These are phyloP conservation scores for Pseudomyrmex cubaensis DNA, from an alignment of 1,140 invertebrate genomes.

Conservation along the genomic window DNA sequence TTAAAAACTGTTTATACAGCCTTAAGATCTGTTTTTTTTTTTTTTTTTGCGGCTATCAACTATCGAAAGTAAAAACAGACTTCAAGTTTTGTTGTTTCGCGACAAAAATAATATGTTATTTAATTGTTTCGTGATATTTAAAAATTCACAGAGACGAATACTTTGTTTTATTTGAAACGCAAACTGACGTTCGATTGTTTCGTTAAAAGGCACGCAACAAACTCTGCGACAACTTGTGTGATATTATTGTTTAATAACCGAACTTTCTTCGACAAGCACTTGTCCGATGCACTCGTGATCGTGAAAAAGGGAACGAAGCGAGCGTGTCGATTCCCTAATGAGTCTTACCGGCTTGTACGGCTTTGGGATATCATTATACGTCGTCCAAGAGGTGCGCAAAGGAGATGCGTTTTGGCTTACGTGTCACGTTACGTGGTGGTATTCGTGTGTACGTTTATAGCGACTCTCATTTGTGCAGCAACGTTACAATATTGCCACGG, in stretches of 20 bases:
- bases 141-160: background rate
- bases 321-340: constrained; percentile 1
- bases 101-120: background rate
- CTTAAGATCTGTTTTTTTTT: background rate
- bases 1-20: no score
- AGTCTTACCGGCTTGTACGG: constrained; percentile 35
- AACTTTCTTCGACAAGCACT: background rate
- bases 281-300: background rate
- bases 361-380: constrained; percentile 39
- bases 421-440: constrained; percentile 1
- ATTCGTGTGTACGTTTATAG: constrained; percentile 21
- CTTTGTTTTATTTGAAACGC: background rate
- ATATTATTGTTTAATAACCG: background rate
- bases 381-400: background rate
- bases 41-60: background rate
- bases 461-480: constrained; percentile 44
- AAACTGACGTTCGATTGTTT: background rate
- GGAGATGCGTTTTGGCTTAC: background rate
- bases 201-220: no score
- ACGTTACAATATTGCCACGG: constrained; percentile 49
- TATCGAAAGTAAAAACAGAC: background rate
- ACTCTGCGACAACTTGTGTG: background rate
- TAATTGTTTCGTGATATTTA: background rate
- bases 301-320: constrained; percentile 13
- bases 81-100: no score